phyloP scores from a whole-genome alignment of 2,888 invertebrate species.

The Tineola bisselliella region DNA sequence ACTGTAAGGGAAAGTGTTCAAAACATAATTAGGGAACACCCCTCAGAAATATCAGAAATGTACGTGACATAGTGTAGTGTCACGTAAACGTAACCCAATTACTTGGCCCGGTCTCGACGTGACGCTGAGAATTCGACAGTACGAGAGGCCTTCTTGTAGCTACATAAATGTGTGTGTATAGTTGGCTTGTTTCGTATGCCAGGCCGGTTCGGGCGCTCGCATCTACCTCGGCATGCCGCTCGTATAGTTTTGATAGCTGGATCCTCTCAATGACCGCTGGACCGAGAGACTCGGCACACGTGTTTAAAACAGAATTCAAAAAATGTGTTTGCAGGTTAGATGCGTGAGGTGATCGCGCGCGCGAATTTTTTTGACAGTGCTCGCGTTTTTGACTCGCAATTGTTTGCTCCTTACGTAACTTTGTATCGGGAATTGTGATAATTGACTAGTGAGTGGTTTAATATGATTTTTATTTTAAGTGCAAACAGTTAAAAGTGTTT shows the following conservation, averaged over 20 bases:
- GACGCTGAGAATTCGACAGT: conserved; percentile 50
- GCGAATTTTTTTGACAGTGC: background rate
- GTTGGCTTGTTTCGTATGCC: conserved; percentile 38
- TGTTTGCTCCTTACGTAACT: background rate
- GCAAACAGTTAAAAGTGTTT: background rate
- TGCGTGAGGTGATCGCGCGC: conserved; percentile 11
- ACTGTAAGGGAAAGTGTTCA: conserved; percentile 11
- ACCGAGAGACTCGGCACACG: conserved; percentile 71
- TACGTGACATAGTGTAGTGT: conserved; percentile 48
- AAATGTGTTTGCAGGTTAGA: background rate
- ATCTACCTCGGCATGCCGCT: conserved; percentile 31
- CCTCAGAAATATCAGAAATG: conserved; percentile 28
- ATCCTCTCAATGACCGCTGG: conserved; percentile 72
- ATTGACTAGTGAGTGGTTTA: background rate
- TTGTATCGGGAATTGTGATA: background rate
- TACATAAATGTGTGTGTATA: background rate
- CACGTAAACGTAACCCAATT: conserved; percentile 67
- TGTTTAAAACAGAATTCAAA: conserved; percentile 29
- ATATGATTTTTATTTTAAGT: background rate
- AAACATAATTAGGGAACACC: conserved; percentile 57
- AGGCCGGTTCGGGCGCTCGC: conserved; percentile 56
- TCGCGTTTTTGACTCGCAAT: background rate
- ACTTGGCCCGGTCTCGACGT: conserved; percentile 36
- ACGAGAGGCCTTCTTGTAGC: conserved; percentile 14
- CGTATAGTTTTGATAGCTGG: conserved; percentile 24